phyloP scores from a whole-genome alignment of 2,797 vertebrate species.

The Xenopus petersii region DNA sequence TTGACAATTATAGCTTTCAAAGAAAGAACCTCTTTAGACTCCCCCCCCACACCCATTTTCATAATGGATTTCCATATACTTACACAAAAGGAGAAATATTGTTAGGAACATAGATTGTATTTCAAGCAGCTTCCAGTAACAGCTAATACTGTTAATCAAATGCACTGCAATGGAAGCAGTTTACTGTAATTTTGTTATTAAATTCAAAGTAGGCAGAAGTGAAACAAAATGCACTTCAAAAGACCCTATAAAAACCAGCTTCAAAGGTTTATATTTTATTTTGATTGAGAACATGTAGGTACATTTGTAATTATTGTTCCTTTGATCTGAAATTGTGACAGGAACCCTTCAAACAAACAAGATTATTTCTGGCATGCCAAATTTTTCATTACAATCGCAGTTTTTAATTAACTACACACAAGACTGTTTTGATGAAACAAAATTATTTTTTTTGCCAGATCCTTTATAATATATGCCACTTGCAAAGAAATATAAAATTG shows the following conservation, averaged over 20 bases:
- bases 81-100: slow-evolving; percentile 2
- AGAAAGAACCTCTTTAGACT: not conserved
- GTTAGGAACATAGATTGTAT: not conserved
- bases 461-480: too few relatives aligned
- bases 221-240: not conserved
- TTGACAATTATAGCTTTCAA: slow-evolving; percentile 6
- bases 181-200: not conserved
- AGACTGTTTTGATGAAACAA: too few relatives aligned
- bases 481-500: too few relatives aligned
- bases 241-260: not conserved
- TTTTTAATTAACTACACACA: too few relatives aligned
- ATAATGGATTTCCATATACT: slow-evolving; percentile 15
- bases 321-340: too few relatives aligned
- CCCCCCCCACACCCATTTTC: not conserved
- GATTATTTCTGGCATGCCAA: too few relatives aligned
- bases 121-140: not conserved
- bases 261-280: too few relatives aligned
- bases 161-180: not conserved
- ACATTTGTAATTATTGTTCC: too few relatives aligned
- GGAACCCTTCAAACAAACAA: too few relatives aligned
- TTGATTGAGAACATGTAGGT: too few relatives aligned
- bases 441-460: too few relatives aligned
- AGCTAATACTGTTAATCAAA: not conserved
- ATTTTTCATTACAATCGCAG: too few relatives aligned
- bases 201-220: not conserved